Percentiles rank a stretch among this genome's conserved stretches.
Conservation (phyloP, 30 jellyfish, hydroid and myxozoan genomes). For the Chrysaora quinquecirrha region DNA sequence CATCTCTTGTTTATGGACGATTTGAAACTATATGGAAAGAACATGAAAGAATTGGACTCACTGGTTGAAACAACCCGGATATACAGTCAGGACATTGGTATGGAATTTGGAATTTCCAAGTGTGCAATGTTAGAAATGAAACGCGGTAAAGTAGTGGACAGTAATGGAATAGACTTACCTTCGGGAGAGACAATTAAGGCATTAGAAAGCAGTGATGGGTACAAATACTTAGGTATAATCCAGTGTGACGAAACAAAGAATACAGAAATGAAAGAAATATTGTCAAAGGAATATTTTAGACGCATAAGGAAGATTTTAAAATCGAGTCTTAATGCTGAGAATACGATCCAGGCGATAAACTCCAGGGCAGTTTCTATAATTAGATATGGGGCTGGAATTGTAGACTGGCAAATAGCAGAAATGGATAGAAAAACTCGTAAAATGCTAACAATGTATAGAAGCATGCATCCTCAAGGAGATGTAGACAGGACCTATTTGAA, state of each 20-base stretch:
- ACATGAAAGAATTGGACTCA: too few species aligned
- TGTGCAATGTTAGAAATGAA: too few species aligned
- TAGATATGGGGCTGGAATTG: neutral
- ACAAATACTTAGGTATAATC: neutral
- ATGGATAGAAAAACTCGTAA: neutral
- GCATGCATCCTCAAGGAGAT: constrained; percentile 11
- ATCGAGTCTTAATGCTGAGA: neutral
- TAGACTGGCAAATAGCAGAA: neutral
- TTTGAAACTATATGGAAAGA: too few species aligned
- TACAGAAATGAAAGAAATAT: neutral
- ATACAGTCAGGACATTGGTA: too few species aligned
- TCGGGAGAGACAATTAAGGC: too few species aligned
- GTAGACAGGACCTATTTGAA: constrained; percentile 7
- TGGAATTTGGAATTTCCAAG: too few species aligned
- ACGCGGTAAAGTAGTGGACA: too few species aligned
- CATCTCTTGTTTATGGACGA: too few species aligned
- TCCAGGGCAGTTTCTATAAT: neutral
- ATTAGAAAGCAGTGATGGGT: too few species aligned
- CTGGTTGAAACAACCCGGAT: too few species aligned
- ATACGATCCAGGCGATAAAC: constrained; percentile 11
- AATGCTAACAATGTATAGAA: constrained; percentile 5
- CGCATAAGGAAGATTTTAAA: constrained; percentile 5
- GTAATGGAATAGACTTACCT: too few species aligned
- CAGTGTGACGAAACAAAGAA: neutral
- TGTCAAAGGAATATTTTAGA: neutral